A percentile compares a stretch with the other conserved stretches of the same genome.
phyloP scores from a whole-genome alignment of 2,888 invertebrate species.

The Hesperia comma region DNA sequence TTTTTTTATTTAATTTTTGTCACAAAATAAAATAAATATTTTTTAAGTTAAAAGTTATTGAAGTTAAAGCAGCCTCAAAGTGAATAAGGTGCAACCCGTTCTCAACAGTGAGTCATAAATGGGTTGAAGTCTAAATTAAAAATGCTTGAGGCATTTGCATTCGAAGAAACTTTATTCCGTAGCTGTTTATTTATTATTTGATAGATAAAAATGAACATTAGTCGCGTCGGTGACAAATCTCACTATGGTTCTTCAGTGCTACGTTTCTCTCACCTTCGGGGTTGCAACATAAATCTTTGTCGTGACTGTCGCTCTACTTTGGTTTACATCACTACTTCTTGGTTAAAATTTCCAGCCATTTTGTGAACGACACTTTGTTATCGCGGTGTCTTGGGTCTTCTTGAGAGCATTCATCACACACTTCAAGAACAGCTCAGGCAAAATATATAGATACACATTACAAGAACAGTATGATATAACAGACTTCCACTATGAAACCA shows the following conservation, averaged over 20 bases:
- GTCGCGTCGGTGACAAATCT: constrained; percentile 22
- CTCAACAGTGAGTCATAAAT: too few species aligned
- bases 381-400: constrained; percentile 4
- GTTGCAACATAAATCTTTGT: constrained; percentile 69
- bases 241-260: constrained; percentile 43
- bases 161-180: too few species aligned
- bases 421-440: not conserved
- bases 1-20: too few species aligned
- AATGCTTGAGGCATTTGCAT: too few species aligned
- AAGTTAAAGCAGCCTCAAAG: too few species aligned
- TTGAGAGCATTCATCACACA: not conserved
- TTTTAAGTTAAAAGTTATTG: too few species aligned
- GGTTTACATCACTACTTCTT: constrained; percentile 17
- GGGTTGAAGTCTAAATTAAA: too few species aligned
- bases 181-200: constrained; percentile 17
- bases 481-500: too few species aligned
- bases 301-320: constrained; percentile 45
- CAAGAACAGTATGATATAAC: not conserved
- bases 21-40: too few species aligned
- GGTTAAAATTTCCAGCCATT: constrained; percentile 15
- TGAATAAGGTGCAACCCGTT: too few species aligned
- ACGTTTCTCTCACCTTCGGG: constrained; percentile 61
- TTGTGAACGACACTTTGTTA: constrained; percentile 9
- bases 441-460: not conserved
- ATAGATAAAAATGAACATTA: constrained; percentile 22